Evolutionary conservation across 2,113 vertebrate species (phyloP).

Genomic region (Hepsetus odoe): DNA sequence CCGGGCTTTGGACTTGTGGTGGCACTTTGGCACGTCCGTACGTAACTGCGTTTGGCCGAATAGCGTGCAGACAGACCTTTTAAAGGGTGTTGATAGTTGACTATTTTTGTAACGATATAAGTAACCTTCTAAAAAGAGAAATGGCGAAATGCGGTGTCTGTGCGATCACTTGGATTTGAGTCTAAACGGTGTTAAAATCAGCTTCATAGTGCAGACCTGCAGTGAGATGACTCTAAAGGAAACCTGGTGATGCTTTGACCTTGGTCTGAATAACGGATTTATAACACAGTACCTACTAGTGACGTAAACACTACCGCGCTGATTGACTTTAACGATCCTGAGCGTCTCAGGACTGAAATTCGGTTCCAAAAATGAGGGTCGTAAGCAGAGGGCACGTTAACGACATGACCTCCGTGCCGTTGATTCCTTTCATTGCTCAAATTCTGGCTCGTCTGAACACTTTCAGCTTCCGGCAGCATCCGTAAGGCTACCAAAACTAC

Average conservation of each 20-base stretch:
- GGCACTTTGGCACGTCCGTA: neutral
- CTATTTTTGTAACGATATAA: slow-evolving; percentile 5
- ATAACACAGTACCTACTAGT: slow-evolving; percentile 14
- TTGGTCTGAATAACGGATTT: slow-evolving; percentile 25
- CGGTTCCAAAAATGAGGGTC: neutral
- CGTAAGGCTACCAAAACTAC: too few species aligned
- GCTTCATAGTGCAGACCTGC: neutral
- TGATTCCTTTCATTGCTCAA: too few species aligned
- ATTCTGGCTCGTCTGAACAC: too few species aligned
- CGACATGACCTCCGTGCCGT: too few species aligned
- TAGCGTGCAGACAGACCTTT: slow-evolving; percentile 14
- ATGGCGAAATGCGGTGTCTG: neutral
- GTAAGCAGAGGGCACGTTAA: too few species aligned
- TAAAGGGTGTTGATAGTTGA: neutral
- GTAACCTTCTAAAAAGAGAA: neutral
- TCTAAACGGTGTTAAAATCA: neutral
- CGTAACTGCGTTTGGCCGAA: slow-evolving; percentile 31
- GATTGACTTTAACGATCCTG: neutral
- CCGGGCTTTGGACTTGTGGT: slow-evolving; percentile 22
- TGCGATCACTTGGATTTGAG: neutral
- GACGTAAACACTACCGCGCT: neutral
- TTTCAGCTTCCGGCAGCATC: too few species aligned
- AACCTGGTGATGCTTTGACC: slow-evolving; percentile 12
- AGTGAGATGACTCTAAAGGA: neutral
- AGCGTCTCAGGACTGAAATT: neutral